Evolutionary conservation across 2,888 invertebrate genomes (phyloP).

Genomic region (Cataglyphis rosenhaueri): DNA sequence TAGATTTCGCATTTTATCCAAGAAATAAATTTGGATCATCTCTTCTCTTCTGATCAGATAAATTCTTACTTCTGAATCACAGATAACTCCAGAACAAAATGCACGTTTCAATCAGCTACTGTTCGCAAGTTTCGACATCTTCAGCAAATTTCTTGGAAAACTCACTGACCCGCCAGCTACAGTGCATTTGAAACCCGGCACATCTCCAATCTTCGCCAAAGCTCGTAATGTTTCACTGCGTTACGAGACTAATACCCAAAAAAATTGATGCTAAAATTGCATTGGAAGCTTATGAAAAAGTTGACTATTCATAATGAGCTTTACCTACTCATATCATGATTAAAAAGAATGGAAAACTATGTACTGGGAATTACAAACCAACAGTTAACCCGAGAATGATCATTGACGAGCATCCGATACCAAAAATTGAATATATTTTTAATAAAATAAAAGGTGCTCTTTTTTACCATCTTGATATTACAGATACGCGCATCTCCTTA

Average conservation of each 20-base stretch:
- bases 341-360: background rate
- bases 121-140: too few relatives aligned
- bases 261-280: constrained; percentile 5
- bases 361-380: constrained; percentile 30
- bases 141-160: too few relatives aligned
- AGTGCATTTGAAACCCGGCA: too few relatives aligned
- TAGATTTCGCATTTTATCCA: background rate
- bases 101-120: too few relatives aligned
- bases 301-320: constrained; percentile 7
- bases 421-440: background rate
- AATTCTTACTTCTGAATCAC: too few relatives aligned
- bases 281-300: background rate
- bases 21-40: too few relatives aligned
- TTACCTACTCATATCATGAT: constrained; percentile 11
- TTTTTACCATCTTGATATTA: background rate
- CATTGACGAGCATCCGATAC: background rate
- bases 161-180: too few relatives aligned
- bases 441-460: background rate
- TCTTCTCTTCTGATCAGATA: too few relatives aligned
- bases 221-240: background rate
- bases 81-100: too few relatives aligned
- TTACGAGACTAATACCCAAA: background rate
- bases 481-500: background rate
- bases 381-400: background rate
- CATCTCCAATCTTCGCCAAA: too few relatives aligned